Percentiles rank a stretch among this genome's conserved stretches.
phyloP scores from a whole-genome alignment of 2,797 vertebrate species.

The Clamator glandarius region DNA sequence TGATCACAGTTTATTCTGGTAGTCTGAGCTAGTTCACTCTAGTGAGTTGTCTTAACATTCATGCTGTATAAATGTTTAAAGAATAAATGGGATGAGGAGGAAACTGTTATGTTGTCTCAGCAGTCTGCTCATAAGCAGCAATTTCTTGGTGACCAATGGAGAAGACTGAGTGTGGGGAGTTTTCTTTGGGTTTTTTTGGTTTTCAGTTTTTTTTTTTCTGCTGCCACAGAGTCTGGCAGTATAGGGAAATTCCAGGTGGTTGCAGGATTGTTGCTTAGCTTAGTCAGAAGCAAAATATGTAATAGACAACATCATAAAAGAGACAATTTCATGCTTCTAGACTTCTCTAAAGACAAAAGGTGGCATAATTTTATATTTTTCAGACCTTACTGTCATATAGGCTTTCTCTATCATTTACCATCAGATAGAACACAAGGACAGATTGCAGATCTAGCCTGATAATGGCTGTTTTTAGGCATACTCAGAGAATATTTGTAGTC shows the following conservation, averaged over 20 bases:
- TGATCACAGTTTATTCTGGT: background rate
- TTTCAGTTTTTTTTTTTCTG: background rate
- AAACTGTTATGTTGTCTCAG: background rate
- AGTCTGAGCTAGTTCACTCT: background rate
- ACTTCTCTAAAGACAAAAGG: background rate
- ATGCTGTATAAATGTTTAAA: background rate
- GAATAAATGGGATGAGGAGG: background rate
- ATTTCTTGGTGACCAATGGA: background rate
- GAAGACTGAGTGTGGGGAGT: background rate
- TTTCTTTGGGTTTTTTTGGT: background rate
- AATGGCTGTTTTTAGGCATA: background rate
- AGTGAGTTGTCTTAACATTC: background rate
- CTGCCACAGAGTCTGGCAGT: background rate
- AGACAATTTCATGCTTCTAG: background rate
- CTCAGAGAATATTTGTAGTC: background rate
- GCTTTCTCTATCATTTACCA: background rate
- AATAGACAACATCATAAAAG: background rate
- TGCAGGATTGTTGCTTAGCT: background rate
- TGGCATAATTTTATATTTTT: background rate
- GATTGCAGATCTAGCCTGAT: background rate
- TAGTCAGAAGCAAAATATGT: background rate
- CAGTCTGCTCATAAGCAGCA: background rate
- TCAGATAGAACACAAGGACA: background rate
- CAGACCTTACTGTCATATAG: background rate
- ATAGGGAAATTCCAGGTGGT: background rate